Evolutionary conservation across 2,888 invertebrate species (phyloP).

Genomic region (Oscheius myriophilus): DNA sequence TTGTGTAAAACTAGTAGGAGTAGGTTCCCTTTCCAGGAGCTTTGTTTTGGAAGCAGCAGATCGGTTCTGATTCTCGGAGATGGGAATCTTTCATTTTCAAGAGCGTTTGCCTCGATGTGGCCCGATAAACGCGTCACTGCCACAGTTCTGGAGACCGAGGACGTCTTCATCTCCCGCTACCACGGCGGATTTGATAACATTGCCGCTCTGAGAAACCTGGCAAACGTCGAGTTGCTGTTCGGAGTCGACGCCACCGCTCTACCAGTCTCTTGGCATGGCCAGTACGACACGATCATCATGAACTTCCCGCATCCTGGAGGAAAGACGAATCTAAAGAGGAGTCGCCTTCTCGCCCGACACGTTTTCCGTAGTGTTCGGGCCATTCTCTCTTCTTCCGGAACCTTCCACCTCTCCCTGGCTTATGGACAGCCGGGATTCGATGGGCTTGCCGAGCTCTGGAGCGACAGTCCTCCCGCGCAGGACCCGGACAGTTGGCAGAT

Average conservation of each 20-base stretch:
- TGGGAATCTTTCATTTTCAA: constrained; percentile 55
- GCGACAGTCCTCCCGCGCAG: constrained; percentile 40
- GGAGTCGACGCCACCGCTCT: constrained; percentile 48
- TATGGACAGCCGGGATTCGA: constrained; percentile 59
- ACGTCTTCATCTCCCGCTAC: constrained; percentile 41
- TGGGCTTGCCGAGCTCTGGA: constrained; percentile 2
- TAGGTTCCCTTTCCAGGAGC: constrained; percentile 6
- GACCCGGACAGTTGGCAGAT: constrained; percentile 65
- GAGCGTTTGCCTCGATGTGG: constrained; percentile 33
- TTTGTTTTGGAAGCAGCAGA: constrained; percentile 31
- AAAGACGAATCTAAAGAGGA: constrained; percentile 77
- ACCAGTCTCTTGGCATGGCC: constrained; percentile 29
- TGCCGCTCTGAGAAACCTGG: constrained; percentile 13
- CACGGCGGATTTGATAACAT: constrained; percentile 29
- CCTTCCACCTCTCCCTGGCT: constrained; percentile 59
- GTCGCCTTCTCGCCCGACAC: constrained; percentile 74
- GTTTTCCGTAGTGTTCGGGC: constrained; percentile 50
- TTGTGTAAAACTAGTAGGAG: background rate
- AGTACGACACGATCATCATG: constrained; percentile 75
- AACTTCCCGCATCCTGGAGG: constrained; percentile 78
- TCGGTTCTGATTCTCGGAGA: constrained; percentile 50
- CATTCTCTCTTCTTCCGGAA: constrained; percentile 30
- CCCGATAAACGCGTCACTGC: constrained; percentile 32
- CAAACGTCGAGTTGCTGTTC: constrained; percentile 43
- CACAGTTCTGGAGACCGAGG: constrained; percentile 49